Percentiles rank a stretch among this genome's conserved stretches.
Conservation (phyloP, 1,140 invertebrate genomes). For the Penaeus vannamei region DNA sequence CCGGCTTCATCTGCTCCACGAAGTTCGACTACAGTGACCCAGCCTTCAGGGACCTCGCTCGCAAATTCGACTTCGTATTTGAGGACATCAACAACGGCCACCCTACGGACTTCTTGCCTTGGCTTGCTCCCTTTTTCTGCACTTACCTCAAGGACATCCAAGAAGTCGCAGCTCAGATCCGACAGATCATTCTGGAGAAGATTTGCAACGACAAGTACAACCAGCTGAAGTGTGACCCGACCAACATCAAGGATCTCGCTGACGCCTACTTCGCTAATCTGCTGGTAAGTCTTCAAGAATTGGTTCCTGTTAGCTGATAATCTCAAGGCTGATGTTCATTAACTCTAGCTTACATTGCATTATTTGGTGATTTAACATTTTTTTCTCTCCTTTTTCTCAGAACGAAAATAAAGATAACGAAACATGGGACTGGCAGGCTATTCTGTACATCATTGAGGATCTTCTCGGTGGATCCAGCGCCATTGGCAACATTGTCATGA, state of each 20-base stretch:
- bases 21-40: constrained; percentile 80
- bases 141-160: constrained; percentile 80
- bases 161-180: constrained; percentile 80
- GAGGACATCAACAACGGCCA: constrained; percentile 91
- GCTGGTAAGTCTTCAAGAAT: constrained; percentile 56
- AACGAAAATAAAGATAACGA: constrained; percentile 72
- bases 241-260: constrained; percentile 78
- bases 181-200: constrained; percentile 82
- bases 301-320: neutral
- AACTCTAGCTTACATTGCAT: neutral
- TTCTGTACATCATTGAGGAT: constrained; percentile 69
- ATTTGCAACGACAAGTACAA: constrained; percentile 76
- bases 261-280: constrained; percentile 78
- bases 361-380: neutral
- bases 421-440: constrained; percentile 64
- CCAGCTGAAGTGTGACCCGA: constrained; percentile 63
- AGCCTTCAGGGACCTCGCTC: constrained; percentile 79
- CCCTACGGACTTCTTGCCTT: constrained; percentile 89
- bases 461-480: constrained; percentile 91
- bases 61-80: constrained; percentile 88
- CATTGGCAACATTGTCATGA: constrained; percentile 86
- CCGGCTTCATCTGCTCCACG: constrained; percentile 85
- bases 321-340: neutral
- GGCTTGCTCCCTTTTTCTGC: constrained; percentile 82
- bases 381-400: constrained; percentile 62